Evolutionary conservation across 2,888 invertebrate genomes (phyloP), one percentile per base, ranked within the genome.

Genomic region (Epirrhoe alternata): DNA sequence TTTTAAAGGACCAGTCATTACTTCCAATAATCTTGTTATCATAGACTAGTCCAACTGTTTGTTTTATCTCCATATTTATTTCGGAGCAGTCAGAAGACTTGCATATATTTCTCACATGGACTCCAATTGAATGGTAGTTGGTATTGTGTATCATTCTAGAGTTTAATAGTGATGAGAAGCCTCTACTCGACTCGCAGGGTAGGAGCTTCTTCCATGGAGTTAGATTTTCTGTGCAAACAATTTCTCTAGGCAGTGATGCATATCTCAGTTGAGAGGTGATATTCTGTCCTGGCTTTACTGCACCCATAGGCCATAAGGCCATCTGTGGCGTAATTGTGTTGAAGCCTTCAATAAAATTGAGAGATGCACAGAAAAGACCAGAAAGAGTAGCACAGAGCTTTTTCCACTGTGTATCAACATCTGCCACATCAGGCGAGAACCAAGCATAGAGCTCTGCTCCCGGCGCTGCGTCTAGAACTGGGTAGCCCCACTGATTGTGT

Each of bases 141-240:
- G 98, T 97, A 82, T 98, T 98, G 85, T 98, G 98, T 63, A 99
- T 96, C 84, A 96, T 96, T 61, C 97, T 97, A 0, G 99, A 97
- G 86, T 98, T 98, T 5, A 99, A 94, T 58, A 99, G 89, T 0
- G 97, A 96, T 14, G 97, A 96, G 75, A 99, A 94, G 1, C 99
- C 99, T 80, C 95, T 95, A 85, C 95, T 96, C n/a, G 97, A 96
- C 86, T 97, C 97, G 90, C 99, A 99, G 0, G 99, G 99, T 53
- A 99, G 88, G 5, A 99, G 92, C 85, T 99, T 99, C 81, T 98
- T 98, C 97, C 99, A 99, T 0, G 99, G 99, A 12, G 99, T 99
- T 77, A 99, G 92, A 92, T 99, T 99, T 92, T 99, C 99, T 0
- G 99, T 99, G 84, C 99, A 99, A 4, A 99, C 98, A 77, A 98